Conservation (phyloP, 2,113 vertebrate genomes). For the Phalacrocorax aristotelis region DNA sequence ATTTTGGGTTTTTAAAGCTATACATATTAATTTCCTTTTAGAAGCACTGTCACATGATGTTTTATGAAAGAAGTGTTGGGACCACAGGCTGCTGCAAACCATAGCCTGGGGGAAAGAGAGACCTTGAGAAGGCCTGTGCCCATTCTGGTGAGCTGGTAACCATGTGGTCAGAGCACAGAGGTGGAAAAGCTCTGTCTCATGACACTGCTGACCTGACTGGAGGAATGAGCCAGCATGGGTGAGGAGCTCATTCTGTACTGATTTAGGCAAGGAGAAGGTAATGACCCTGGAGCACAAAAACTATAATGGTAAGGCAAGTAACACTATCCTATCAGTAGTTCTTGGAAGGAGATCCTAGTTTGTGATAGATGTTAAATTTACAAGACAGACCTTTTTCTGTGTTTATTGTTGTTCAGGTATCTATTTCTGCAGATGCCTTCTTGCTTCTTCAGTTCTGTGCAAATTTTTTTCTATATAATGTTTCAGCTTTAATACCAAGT, state of each 20-base stretch:
- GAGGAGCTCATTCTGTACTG: background rate
- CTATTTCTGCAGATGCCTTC: background rate
- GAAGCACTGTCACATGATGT: background rate
- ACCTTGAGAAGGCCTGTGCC: background rate
- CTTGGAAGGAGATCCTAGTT: background rate
- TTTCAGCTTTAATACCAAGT: background rate
- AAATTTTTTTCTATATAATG: background rate
- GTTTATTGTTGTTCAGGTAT: background rate
- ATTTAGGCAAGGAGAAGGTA: background rate
- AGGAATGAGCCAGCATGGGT: background rate
- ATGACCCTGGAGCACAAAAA: background rate
- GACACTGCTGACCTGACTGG: background rate
- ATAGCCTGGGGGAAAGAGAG: background rate
- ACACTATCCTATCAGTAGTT: background rate
- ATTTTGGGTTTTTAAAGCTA: background rate
- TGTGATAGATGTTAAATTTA: background rate
- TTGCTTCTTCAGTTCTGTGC: background rate
- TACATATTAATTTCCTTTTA: background rate
- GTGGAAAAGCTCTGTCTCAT: background rate
- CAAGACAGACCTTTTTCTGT: background rate
- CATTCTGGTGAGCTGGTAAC: background rate
- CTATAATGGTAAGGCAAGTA: background rate
- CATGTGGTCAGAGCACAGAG: background rate
- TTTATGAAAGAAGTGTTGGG: background rate
- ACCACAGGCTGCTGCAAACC: background rate